Conservation (phyloP, 2,113 vertebrate genomes). For the Lagenorhynchus albirostris region DNA sequence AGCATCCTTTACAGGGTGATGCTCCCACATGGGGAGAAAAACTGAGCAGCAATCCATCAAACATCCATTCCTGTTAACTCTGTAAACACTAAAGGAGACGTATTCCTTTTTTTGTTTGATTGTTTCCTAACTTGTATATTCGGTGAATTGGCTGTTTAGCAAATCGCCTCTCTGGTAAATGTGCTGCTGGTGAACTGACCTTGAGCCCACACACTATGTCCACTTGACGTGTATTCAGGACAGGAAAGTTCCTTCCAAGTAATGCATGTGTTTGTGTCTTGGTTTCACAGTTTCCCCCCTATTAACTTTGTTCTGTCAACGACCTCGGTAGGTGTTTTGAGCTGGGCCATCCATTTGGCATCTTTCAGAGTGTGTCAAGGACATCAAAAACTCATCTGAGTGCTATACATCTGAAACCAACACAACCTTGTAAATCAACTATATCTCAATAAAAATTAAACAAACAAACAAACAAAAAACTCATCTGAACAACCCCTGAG, state of each 20-base stretch:
- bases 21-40: neutral
- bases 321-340: fast-evolving
- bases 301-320: fast-evolving
- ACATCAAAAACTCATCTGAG: too few relatives aligned
- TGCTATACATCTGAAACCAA: neutral
- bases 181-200: fast-evolving
- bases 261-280: neutral
- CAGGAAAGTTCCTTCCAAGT: neutral
- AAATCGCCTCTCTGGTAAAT: fast-evolving
- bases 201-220: fast-evolving
- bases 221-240: fast-evolving
- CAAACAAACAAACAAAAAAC: neutral
- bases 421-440: neutral
- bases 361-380: neutral
- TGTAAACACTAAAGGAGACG: neutral
- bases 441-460: neutral
- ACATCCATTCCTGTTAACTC: neutral
- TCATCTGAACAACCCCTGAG: fast-evolving
- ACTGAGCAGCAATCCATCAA: neutral
- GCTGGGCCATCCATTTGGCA: fast-evolving
- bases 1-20: fast-evolving
- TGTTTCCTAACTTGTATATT: neutral
- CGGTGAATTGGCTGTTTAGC: neutral
- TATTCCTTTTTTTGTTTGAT: neutral
- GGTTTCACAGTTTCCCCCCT: neutral